Evolutionary conservation across 2,797 vertebrate genomes (phyloP), one percentile per base, ranked within the genome.

Genomic region (Neostethus bicornis): DNA sequence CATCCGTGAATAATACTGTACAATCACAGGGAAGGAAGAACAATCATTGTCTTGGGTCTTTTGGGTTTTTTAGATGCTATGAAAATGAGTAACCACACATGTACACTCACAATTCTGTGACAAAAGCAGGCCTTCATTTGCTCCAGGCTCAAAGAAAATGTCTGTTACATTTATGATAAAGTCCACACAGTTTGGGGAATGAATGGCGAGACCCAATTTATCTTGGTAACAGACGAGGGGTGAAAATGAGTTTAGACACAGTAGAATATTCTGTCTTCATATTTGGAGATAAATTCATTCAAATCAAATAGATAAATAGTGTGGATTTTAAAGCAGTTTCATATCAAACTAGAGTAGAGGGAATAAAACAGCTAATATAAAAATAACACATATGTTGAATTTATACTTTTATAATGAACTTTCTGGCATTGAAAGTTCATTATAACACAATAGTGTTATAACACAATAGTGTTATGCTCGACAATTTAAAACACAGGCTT

Each of bases 1-100:
- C 53, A 54, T 66, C 13, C 19, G 61, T 49, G 58, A 55, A 51
- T 66, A 67, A 75, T 41, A 23, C 5, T 34, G 63, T 57, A 65
- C 53, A 45, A 43, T 50, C 60, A 68, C 50, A 60, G 29, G 50
- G 51, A 55, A 61, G 43, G 51, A 59, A 26, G 32, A 37, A 24
- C 4, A 19, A 53, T 71, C 50, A 10, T 41, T 38, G n/a, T 51
- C 5, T 43, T 38, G 48, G 24, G 50, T 46, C 32, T 32, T 2
- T 39, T 20, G 25, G 21, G 19, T 54, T 21, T 19, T 49, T 17
- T 19, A 12, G 34, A 37, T 26, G 11, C 24, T 37, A 24, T n/a
- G 32, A 41, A 14, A 49, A 51, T 37, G 16, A 4, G 6, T 9
- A 37, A 37, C 64, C 35, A 41, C 21, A 32, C 6, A 7, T 34